Base-by-base conservation (phyloP, 2,797 vertebrate genomes). In the Sebastes melanostomus region DNA sequence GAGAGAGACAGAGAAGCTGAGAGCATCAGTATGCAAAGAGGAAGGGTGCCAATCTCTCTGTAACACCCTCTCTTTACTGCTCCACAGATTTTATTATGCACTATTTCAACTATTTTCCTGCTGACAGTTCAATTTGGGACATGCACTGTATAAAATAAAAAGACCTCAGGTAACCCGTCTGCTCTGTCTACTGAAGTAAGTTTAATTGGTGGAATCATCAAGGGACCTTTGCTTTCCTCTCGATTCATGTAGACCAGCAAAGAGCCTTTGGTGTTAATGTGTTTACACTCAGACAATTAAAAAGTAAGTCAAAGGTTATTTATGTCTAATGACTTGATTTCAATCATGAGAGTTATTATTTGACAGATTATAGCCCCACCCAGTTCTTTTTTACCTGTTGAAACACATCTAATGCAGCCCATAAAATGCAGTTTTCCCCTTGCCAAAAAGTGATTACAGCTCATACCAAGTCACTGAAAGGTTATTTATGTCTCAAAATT, bases 1-100 rank as follows among this genome's bases (percentile, higher is more conserved):
- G 12, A 25, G 58, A 2, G 22, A 24, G 36, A 55, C 10, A 62
- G 32, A 81, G 71, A 29, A 50, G 62, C 69, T 9, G n/a, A 67
- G 32, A 75, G 74, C 82, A 83, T 83, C 66, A 84, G 72, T 70
- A 78, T 83, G 80, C 81, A 84, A 72, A 83, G 65, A 67, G 22
- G 29, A 80, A 65, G 65, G 67, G 70, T 22, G 73, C 66, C 62
- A 80, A 70, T 66, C 78, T 83, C 16, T 66, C 38, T 61, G 8
- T 18, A 58, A 52, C 50, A 52, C 30, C 68, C 38, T 54, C 36
- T 58, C 18, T 25, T 18, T 63, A 46, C 77, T 63, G 36, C 75
- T 65, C 36, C 56, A 67, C 65, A 69, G 25, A 34, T 42, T 76
- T 72, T 29, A 65, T 75, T 81, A 20, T 42, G 65, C 69, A 24